Base-by-base conservation (phyloP, 2,888 invertebrate genomes). In the Mimumesa dahlbomi region DNA sequence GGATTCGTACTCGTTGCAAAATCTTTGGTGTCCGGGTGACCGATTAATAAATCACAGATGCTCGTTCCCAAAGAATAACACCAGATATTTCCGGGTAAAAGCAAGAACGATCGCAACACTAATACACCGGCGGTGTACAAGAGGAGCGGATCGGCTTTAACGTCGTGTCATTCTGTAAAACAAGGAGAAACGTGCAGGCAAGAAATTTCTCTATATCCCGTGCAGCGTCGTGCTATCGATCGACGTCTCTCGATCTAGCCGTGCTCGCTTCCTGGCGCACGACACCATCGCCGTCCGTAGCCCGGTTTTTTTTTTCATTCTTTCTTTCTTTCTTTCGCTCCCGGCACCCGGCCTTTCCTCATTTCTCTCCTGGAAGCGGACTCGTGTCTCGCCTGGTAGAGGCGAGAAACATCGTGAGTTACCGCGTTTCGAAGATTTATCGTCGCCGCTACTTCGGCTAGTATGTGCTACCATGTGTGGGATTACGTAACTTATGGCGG, bases 351-450 rank as follows among this genome's bases (percentile, higher is more conserved):
- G 21, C 18, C 13, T 21, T 34, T 21, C 22, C 14, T 46, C 11
- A 2, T 31, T 40, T 38, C 38, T 31, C 22, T 9, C 43, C 14
- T 31, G 21, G 36, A 42, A 61, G 21, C 62, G 19, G 31, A 14
- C 49, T 25, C 11, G 66, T 52, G 56, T 61, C 62, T 70, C 64
- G 52, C 38, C 48, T 50, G 63, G 4, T 46, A 38, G 22, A 38
- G 56, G 64, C 58, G 64, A 69, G 74, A 77, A 66, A 66, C 71
- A 63, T 68, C 74, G 65, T 64, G 57, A 69, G 62, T 58, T 59
- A 57, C 65, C 59, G 75, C 71, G 63, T 71, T 67, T 67, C 75
- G 50, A 71, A 75, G 71, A 75, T 75, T 75, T 75, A 75, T 75
- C 75, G 69, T 59, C 45, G 58, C 63, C 42, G 72, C 73, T 54